Evolutionary conservation across 1,140 invertebrate genomes (phyloP), one percentile per base, ranked within the genome.

Genomic region (Meloidogyne chitwoodi): DNA sequence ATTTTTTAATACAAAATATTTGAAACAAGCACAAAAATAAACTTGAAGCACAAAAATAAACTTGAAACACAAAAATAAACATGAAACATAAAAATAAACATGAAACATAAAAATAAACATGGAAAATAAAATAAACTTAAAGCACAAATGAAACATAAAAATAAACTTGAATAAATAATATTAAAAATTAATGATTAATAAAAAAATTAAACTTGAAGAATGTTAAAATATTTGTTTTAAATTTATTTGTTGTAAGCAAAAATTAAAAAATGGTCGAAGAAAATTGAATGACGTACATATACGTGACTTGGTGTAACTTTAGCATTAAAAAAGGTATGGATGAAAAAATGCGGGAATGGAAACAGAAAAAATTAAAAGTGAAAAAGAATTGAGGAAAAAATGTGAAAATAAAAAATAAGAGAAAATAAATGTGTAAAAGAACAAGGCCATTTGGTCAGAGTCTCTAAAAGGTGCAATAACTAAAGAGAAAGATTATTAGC

Each of bases 321-420:
- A 2, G 66, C n/a, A 44, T 34, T 22, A 68, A 38, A 48, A 48
- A 68, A 22, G 2, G 6, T 11, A 12, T 0, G 2, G 26, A 29
- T 3, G 6, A n/a, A 19, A 56, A n/a, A 56, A 56, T 56, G 41
- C 14, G 64, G 29, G 67, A 61, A 69, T 69, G 68, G 29, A 24
- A 44, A 24, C n/a, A 61, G 16, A 34, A 69, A 38, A 24, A 69
- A 68, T 38, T 38, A 34, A 48, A 68, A 68, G 24, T 22, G 68
- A 34, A 44, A 69, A 69, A 69, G 68, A 44, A 44, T 61, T 44
- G 68, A 69, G 19, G 24, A 69, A 69, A 34, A 69, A 41, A 69
- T 26, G 56, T 10, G 14, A 26, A 69, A 69, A 69, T 41, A 14
- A 22, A 27, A 69, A 41, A 34, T 22, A n/a, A 41, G n/a, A 16